These are phyloP conservation scores for Hydraecia micacea DNA, from an alignment of 2,888 invertebrate genomes.

Conservation along the genomic window DNA sequence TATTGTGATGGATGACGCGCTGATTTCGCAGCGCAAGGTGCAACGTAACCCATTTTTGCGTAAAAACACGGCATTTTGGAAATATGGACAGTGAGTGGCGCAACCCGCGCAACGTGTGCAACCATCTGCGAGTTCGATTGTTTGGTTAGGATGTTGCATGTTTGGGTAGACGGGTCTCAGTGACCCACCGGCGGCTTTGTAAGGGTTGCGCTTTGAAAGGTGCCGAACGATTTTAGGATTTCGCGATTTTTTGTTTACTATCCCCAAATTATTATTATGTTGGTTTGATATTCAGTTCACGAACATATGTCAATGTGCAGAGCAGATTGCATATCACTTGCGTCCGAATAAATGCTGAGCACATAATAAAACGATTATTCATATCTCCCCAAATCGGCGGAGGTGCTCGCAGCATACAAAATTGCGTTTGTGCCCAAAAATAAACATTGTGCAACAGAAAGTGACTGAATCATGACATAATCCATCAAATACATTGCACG, in stretches of 20 bases:
- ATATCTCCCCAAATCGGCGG: constrained; percentile 59
- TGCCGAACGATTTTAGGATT: constrained; percentile 75
- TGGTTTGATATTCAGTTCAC: constrained; percentile 35
- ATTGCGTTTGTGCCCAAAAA: constrained; percentile 60
- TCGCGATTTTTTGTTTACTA: constrained; percentile 47
- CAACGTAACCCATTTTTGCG: constrained; percentile 87
- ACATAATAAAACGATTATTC: constrained; percentile 58
- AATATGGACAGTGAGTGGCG: constrained; percentile 81
- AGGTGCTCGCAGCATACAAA: constrained; percentile 53
- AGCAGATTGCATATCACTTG: constrained; percentile 48
- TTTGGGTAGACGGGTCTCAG: constrained; percentile 72
- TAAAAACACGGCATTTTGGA: constrained; percentile 80
- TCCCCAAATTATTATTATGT: constrained; percentile 50
- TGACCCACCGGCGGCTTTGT: constrained; percentile 76
- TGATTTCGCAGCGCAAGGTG: constrained; percentile 85
- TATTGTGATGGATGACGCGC: constrained; percentile 82
- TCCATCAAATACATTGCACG: constrained; percentile 72
- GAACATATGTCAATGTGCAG: constrained; percentile 43
- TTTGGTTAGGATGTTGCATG: constrained; percentile 85
- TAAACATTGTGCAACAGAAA: constrained; percentile 65
- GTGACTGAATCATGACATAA: constrained; percentile 67
- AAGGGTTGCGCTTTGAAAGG: constrained; percentile 82
- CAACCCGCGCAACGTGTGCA: constrained; percentile 85
- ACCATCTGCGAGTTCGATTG: constrained; percentile 84
- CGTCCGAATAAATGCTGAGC: constrained; percentile 52